These are phyloP conservation scores for Coracopsis vasa DNA, from an alignment of 2,113 vertebrate genomes.

Conservation along the genomic window DNA sequence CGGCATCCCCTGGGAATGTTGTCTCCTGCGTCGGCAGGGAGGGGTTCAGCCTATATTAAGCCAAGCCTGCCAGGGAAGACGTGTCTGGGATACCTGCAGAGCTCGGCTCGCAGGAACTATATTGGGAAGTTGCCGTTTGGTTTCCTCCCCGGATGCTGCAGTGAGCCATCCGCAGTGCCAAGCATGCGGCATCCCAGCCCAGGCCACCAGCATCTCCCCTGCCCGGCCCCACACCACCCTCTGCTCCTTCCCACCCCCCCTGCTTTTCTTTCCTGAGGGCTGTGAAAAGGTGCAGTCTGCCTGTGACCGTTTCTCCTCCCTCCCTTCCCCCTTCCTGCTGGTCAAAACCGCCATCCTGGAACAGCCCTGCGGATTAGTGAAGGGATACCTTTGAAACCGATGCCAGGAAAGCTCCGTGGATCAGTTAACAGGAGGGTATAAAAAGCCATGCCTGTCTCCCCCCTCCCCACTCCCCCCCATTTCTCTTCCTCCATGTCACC, in stretches of 20 bases:
- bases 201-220: not conserved
- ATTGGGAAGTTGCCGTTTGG: not conserved
- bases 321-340: conserved; percentile 64
- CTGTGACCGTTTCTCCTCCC: conserved; percentile 29
- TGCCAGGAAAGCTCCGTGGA: conserved; percentile 67
- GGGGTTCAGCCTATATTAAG: not conserved
- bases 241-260: not conserved
- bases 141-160: not conserved
- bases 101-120: not conserved
- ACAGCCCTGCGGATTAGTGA: conserved; percentile 58
- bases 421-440: conserved; percentile 67
- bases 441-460: conserved; percentile 59
- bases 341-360: conserved; percentile 67
- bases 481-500: conserved; percentile 53
- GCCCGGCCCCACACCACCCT: not conserved
- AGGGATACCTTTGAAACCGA: conserved; percentile 70
- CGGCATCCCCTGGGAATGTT: fast-evolving
- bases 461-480: conserved; percentile 27
- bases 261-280: conserved; percentile 32
- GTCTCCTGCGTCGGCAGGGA: fast-evolving
- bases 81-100: not conserved
- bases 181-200: not conserved
- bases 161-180: not conserved
- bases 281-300: conserved; percentile 63
- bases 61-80: fast-evolving